phyloP scores from a whole-genome alignment of 2,113 vertebrate species.

The Ptyas mucosa region DNA sequence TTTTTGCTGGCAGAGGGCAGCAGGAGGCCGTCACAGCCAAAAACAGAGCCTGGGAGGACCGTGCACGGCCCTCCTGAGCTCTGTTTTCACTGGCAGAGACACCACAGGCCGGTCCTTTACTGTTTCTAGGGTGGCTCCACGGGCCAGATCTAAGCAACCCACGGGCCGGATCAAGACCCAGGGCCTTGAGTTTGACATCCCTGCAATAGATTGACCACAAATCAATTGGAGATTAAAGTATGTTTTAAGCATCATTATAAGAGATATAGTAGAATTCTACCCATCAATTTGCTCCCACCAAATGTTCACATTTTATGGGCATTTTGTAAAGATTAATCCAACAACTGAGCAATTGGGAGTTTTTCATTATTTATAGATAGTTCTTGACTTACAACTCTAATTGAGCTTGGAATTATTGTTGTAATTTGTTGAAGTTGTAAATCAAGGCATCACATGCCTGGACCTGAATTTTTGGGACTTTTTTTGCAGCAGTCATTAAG shows the following conservation, averaged over 20 bases:
- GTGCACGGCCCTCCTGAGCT: no score
- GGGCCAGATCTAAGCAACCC: no score
- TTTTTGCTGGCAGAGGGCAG: no score
- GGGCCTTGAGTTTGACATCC: no score
- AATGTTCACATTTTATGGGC: not conserved
- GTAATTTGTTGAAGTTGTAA: not conserved
- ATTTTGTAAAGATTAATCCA: not conserved
- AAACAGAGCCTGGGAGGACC: no score
- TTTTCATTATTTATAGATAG: not conserved
- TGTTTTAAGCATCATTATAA: not conserved
- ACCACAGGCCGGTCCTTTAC: no score
- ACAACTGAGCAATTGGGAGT: not conserved
- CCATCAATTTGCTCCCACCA: not conserved
- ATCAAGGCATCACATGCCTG: not conserved
- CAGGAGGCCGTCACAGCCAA: no score
- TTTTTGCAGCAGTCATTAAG: not conserved
- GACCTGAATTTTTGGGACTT: not conserved
- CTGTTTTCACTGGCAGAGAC: no score
- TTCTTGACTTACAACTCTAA: not conserved
- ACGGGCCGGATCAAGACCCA: no score
- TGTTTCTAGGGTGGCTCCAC: no score
- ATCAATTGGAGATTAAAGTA: conserved; percentile 22
- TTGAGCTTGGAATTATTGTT: not conserved
- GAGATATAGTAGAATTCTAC: not conserved
- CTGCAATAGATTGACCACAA: not conserved